Percentiles rank a stretch among this genome's conserved stretches.
Conservation (phyloP, 35 echinoderm and acorn worm genomes). For the Ophiothrix spiculata region DNA sequence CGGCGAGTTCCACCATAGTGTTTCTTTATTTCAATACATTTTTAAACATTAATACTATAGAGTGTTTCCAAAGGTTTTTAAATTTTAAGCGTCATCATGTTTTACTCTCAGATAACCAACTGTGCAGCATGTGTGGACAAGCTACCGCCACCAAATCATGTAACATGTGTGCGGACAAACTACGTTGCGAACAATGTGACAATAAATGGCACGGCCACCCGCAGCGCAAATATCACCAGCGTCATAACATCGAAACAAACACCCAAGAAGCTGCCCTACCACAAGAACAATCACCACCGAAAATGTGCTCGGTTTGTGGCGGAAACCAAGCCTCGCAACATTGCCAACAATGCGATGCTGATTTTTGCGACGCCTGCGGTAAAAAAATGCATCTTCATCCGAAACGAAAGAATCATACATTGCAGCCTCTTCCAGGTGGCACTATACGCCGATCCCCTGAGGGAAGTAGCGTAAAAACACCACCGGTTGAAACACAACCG, state of each 20-base stretch:
- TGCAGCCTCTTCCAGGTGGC: not conserved
- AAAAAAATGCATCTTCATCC: not conserved
- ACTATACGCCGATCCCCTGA: not conserved
- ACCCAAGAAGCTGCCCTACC: not conserved
- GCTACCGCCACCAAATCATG: slow-evolving; percentile 27
- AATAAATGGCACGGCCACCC: slow-evolving; percentile 51
- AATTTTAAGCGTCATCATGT: too few relatives aligned
- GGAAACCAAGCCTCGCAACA: not conserved
- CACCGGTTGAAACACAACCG: not conserved
- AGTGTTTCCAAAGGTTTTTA: too few relatives aligned
- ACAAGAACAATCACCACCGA: not conserved
- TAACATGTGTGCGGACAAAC: slow-evolving; percentile 4
- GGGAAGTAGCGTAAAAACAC: not conserved
- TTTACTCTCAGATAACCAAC: not conserved
- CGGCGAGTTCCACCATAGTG: too few relatives aligned
- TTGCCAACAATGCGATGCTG: not conserved
- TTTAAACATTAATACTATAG: too few relatives aligned
- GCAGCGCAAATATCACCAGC: slow-evolving; percentile 16
- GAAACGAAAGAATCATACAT: not conserved
- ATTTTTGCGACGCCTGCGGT: not conserved
- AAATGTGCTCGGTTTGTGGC: not conserved
- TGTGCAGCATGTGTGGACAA: slow-evolving; percentile 34
- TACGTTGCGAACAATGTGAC: slow-evolving; percentile 51
- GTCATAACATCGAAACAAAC: not conserved
- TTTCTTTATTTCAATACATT: too few relatives aligned